Base-by-base conservation (phyloP, 2,888 invertebrate species). In the Nephrocerus scutellatus region DNA sequence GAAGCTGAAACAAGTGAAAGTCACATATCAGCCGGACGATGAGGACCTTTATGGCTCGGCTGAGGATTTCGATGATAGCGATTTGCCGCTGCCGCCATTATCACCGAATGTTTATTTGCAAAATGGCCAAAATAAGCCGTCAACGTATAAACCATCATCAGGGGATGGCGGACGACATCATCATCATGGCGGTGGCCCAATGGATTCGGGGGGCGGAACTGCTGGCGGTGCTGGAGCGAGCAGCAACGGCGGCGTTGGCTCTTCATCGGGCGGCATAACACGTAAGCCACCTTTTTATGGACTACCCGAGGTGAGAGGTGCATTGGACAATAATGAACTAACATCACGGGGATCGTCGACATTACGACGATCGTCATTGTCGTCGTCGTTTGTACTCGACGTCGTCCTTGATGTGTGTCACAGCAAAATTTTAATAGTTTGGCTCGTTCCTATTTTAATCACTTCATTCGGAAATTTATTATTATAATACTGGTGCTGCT, bases 41-140 rank as follows among this genome's bases (percentile, higher is more conserved):
- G 78, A 79, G 62, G 78, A 81, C 41, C 79, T 79, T 54, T 78
- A 77, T 47, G 82, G 81, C 16, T 82, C 82, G 10, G 82, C 82
- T 18, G 84, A 84, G 60, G 75, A 76, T 49, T 78, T 80, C 45
- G 77, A 79, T 53, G 81, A 82, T 50, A 56, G 62, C 43, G 68
- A 67, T 44, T 57, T 60, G 36, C 52, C 55, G 32, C 47, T 59
- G 41, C 57, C 62, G 39, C 60, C 60, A 34, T 53, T 65, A 51
- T 57, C 63, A 46, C 63, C 65, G 22, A 63, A 60, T 53, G 60
- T 66, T 47, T 64, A 65, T 55, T 58, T 60, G 38, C 54, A 53
- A 46, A 54, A 46, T 41, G 59, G 58, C 57, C n/a, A n/a, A n/a
- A 60, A 62, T 52, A 59, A 62, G 52, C 57, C 59, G 52, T 55